These are phyloP conservation scores for Chouioia cunea DNA, from an alignment of 2,888 invertebrate genomes.

Conservation along the genomic window DNA sequence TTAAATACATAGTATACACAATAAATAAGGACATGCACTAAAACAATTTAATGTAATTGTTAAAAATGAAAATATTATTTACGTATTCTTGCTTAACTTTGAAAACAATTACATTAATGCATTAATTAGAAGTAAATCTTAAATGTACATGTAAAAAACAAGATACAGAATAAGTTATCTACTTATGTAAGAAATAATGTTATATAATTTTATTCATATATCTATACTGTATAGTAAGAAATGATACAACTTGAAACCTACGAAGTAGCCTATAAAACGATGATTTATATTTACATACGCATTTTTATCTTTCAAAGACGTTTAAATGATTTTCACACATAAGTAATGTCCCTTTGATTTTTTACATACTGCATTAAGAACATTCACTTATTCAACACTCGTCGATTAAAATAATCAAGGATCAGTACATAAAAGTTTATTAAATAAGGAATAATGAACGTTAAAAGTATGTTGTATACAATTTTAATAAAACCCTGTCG, in stretches of 20 bases:
- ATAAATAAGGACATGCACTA: no score
- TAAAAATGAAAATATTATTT: not conserved
- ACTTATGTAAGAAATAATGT: slow-evolving; percentile 36
- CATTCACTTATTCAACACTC: slow-evolving; percentile 42
- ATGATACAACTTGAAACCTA: slow-evolving; percentile 46
- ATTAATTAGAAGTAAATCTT: no score
- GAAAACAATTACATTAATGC: not conserved
- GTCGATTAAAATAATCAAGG: slow-evolving; percentile 37
- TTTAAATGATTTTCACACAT: slow-evolving; percentile 10
- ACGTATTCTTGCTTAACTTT: slow-evolving; percentile 9
- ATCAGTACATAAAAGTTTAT: slow-evolving; percentile 34
- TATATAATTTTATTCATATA: slow-evolving; percentile 44
- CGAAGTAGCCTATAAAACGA: slow-evolving; percentile 45
- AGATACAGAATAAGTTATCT: slow-evolving; percentile 2
- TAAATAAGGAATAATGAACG: slow-evolving; percentile 16
- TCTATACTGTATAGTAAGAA: slow-evolving; percentile 44
- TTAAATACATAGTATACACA: not conserved
- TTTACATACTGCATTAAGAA: slow-evolving; percentile 41
- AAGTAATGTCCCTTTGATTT: slow-evolving; percentile 26
- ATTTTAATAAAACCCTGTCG: no score
- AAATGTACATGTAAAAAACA: not conserved
- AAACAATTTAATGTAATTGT: not conserved
- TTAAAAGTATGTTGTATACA: slow-evolving; percentile 23
- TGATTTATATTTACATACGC: slow-evolving; percentile 46
- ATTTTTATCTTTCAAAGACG: slow-evolving; percentile 31